Evolutionary conservation across 2,113 vertebrate species (phyloP).

Genomic region (Neolamprologus sp.): DNA sequence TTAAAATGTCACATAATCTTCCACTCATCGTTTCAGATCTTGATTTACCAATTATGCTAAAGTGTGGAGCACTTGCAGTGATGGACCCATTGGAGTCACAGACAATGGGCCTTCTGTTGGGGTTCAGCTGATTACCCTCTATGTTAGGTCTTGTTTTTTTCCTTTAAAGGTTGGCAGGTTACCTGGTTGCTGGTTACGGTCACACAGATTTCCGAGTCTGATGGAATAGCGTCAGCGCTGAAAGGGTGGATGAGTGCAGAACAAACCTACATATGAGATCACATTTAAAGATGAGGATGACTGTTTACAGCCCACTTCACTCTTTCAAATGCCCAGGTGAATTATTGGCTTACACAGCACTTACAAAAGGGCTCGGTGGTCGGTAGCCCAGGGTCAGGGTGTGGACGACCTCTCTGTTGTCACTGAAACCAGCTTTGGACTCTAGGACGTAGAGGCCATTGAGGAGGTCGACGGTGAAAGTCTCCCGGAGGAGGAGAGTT

Average conservation of each 20-base stretch:
- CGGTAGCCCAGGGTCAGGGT: slow-evolving; percentile 75
- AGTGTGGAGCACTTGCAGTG: neutral
- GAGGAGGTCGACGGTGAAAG: slow-evolving; percentile 71
- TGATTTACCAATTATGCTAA: neutral
- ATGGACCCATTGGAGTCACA: neutral
- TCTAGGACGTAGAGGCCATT: slow-evolving; percentile 76
- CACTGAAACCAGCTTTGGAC: slow-evolving; percentile 71
- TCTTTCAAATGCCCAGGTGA: neutral
- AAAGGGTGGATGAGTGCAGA: slow-evolving; percentile 76
- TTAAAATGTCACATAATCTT: neutral
- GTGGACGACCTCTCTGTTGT: slow-evolving; percentile 70
- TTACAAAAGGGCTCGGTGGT: slow-evolving; percentile 73
- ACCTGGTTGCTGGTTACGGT: slow-evolving; percentile 61
- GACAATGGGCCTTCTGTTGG: neutral
- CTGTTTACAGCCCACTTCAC: neutral
- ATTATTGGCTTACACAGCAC: slow-evolving; percentile 22
- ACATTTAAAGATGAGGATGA: neutral
- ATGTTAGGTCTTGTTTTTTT: neutral
- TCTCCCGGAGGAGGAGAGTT: slow-evolving; percentile 76
- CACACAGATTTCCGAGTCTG: slow-evolving; percentile 74
- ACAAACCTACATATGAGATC: slow-evolving; percentile 69
- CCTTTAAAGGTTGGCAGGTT: neutral
- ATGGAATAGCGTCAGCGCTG: slow-evolving; percentile 60
- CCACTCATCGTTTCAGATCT: neutral
- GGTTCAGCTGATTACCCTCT: neutral